Base-by-base conservation (phyloP, 1,140 invertebrate genomes). In the Calosoma granatense region DNA sequence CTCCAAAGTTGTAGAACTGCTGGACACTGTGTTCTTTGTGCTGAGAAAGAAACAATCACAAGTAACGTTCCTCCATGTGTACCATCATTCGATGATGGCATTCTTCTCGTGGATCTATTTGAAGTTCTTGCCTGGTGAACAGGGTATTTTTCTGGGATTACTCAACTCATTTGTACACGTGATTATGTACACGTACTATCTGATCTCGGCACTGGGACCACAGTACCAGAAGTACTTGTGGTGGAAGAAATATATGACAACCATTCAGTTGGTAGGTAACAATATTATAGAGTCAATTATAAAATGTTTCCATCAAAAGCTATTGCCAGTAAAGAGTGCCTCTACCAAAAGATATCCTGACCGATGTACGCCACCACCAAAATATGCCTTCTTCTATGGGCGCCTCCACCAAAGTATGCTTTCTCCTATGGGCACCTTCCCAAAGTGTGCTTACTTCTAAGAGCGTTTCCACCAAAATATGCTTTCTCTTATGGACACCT, bases 11-110 rank as follows among this genome's bases (percentile, higher is more conserved):
- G 73, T 81, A 2, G 84, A 85, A 63, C 68, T 86, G 0, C 61
- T 84, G n/a, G 84, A 85, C 59, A 86, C 87, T 56, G 67, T 91
- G n/a, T 92, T 91, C 74, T 91, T 92, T 64, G 85, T 92, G 0
- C 64, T 90, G 19, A 76, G 87, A 21, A 89, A 90, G 66, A 89
- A 88, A 63, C 76, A 86, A 30, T 78, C 78, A 17, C 86, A 89
- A 69, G 81, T 89, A n/a, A 80, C 84, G 0, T 83, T 84, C 63
- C 73, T 90, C 0, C 87, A 90, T 63, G 68, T 86, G 0, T 86
- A 83, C 61, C 84, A 87, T 66, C 84, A 87, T 63, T 73, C 78
- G 2, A 70, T 82, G 61, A 86, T 84, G 76, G 75, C 77, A 51
- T 61, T 79, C 2, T 75, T 78, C 54, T 74, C 76, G 0, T 82